Conservation (phyloP, 2,888 invertebrate genomes). For the Cylloceria caligata region DNA sequence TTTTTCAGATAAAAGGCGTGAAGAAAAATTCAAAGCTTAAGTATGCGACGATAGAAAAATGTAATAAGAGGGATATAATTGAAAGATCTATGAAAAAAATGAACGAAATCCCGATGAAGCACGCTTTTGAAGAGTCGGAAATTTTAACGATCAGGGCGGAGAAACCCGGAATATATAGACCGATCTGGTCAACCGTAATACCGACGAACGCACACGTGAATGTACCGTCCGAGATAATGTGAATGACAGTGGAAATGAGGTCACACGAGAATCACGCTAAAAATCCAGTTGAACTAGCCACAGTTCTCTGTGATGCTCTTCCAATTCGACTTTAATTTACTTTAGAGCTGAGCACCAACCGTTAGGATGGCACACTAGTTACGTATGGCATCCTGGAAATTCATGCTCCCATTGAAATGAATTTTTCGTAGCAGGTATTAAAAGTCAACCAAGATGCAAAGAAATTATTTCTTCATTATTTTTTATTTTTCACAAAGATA, state of each 20-base stretch:
- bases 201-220: conserved; percentile 62
- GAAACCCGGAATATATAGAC: conserved; percentile 51
- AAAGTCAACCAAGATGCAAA: no score
- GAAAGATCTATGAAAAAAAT: neutral
- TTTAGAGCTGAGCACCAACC: conserved; percentile 15
- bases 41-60: neutral
- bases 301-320: conserved; percentile 28
- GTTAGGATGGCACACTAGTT: conserved; percentile 1
- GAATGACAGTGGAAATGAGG: conserved; percentile 66
- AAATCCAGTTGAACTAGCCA: conserved; percentile 61
- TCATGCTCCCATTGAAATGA: neutral
- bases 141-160: conserved; percentile 54
- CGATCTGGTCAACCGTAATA: conserved; percentile 59
- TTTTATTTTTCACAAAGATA: no score
- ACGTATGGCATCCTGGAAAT: conserved; percentile 1
- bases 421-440: neutral
- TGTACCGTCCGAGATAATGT: conserved; percentile 66
- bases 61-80: neutral
- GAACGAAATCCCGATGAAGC: conserved; percentile 1
- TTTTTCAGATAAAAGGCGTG: no score
- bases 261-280: conserved; percentile 61
- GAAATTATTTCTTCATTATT: no score
- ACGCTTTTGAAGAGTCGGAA: conserved; percentile 55
- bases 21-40: neutral
- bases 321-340: conserved; percentile 56